Evolutionary conservation across 2,113 vertebrate species (phyloP).

Genomic region (Lophius piscatorius): DNA sequence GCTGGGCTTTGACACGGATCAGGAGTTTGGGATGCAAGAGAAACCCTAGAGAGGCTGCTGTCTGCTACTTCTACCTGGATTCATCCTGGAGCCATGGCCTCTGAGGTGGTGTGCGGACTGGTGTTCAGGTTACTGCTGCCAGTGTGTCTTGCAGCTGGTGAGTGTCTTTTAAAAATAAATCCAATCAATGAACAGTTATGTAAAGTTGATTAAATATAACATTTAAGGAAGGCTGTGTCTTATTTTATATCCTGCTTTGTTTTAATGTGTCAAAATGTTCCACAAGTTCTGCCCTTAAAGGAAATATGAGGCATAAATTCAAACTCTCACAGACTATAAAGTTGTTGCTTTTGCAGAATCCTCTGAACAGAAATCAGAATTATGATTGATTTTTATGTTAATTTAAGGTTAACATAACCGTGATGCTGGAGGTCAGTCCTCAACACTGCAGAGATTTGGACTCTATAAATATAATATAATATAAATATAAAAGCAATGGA

Average conservation of each 20-base stretch:
- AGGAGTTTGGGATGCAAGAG: slow-evolving; percentile 56
- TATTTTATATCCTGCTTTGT: neutral
- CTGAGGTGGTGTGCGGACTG: slow-evolving; percentile 93
- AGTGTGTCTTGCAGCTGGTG: slow-evolving; percentile 91
- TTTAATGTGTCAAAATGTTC: neutral
- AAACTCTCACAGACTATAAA: no score
- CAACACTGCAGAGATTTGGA: slow-evolving; percentile 1
- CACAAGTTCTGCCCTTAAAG: no score
- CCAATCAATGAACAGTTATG: no score
- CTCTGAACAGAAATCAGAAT: neutral
- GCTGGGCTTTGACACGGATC: slow-evolving; percentile 64
- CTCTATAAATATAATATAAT: neutral
- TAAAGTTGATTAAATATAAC: neutral
- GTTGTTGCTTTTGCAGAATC: no score
- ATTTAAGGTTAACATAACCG: slow-evolving; percentile 29
- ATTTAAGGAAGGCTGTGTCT: neutral
- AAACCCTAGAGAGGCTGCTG: slow-evolving; percentile 51
- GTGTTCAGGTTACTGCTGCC: slow-evolving; percentile 94
- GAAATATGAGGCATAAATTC: no score
- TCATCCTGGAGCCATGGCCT: slow-evolving; percentile 85
- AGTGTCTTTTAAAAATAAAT: slow-evolving; percentile 57
- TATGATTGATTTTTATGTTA: neutral
- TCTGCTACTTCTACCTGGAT: slow-evolving; percentile 48
- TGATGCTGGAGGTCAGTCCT: slow-evolving; percentile 24
- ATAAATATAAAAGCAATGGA: neutral